Conservation (phyloP, 2,888 invertebrate genomes). For the Athripsodes cinereus region DNA sequence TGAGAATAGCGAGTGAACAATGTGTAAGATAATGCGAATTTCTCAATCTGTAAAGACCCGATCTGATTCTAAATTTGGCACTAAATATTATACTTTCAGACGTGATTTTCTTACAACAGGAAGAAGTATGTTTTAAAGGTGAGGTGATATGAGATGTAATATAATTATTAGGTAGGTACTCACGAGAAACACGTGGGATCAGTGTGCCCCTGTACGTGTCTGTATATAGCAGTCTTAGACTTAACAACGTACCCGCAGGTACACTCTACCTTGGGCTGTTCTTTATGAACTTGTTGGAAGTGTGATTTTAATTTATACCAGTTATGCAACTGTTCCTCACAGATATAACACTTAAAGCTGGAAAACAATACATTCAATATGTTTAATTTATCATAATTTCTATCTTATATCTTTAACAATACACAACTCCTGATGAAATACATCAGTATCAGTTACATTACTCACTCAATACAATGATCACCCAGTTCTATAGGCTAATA, state of each 20-base stretch:
- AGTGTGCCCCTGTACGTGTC: conserved; percentile 49
- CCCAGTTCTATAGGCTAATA: too few species aligned
- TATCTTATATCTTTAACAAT: neutral
- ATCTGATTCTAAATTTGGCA: too few species aligned
- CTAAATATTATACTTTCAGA: too few species aligned
- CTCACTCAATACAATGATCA: too few species aligned
- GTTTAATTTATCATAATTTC: neutral
- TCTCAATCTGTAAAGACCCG: too few species aligned
- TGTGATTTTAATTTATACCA: conserved; percentile 47
- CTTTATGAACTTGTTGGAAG: conserved; percentile 37
- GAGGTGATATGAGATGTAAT: neutral
- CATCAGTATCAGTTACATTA: too few species aligned
- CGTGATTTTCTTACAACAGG: too few species aligned
- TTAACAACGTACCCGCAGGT: conserved; percentile 45
- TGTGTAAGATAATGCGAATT: too few species aligned
- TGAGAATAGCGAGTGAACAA: too few species aligned
- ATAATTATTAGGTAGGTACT: conserved; percentile 30
- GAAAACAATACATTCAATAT: neutral
- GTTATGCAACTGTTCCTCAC: conserved; percentile 41
- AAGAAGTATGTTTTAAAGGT: too few species aligned
- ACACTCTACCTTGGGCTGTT: conserved; percentile 42
- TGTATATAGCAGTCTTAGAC: conserved; percentile 48
- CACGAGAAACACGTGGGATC: conserved; percentile 46
- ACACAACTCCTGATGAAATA: neutral
- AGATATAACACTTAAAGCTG: conserved; percentile 44